A percentile compares a stretch with the other conserved stretches of the same genome.
Evolutionary conservation across 92 coral and sea anemone genomes (phyloP).

Genomic region (Phenganax marumi): DNA sequence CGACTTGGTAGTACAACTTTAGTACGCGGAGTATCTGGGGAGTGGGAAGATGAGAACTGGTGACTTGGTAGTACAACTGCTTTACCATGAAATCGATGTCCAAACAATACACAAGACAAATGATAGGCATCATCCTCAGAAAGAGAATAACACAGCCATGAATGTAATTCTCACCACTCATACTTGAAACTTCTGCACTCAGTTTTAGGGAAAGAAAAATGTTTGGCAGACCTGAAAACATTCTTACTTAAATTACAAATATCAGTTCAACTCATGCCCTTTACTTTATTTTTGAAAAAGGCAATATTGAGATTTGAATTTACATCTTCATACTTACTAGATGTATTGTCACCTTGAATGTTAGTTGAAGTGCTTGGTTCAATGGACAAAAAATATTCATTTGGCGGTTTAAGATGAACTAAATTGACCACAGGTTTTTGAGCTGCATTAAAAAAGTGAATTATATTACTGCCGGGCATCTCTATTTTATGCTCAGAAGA

Average conservation of each 20-base stretch:
- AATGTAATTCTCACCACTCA: neutral
- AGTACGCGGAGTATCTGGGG: too few relatives aligned
- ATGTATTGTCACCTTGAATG: neutral
- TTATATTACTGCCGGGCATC: neutral
- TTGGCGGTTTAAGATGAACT: neutral
- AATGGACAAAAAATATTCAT: too few relatives aligned
- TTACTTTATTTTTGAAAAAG: too few relatives aligned
- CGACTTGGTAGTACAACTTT: too few relatives aligned
- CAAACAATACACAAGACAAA: conserved; percentile 29
- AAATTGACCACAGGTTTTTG: neutral
- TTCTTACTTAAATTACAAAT: neutral
- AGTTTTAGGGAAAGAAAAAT: conserved; percentile 1
- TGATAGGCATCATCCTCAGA: conserved; percentile 25
- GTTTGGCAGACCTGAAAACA: conserved; percentile 6
- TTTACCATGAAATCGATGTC: conserved; percentile 9
- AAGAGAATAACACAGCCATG: conserved; percentile 30
- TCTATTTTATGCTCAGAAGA: neutral
- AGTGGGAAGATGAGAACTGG: too few relatives aligned
- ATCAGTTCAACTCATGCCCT: neutral
- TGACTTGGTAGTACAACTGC: too few relatives aligned
- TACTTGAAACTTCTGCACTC: conserved; percentile 15
- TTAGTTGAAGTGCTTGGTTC: too few relatives aligned
- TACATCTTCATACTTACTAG: neutral
- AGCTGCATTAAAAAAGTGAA: too few relatives aligned
- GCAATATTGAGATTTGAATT: too few relatives aligned